phyloP scores from a whole-genome alignment of 2,888 invertebrate species.

The Clostera curtula region DNA sequence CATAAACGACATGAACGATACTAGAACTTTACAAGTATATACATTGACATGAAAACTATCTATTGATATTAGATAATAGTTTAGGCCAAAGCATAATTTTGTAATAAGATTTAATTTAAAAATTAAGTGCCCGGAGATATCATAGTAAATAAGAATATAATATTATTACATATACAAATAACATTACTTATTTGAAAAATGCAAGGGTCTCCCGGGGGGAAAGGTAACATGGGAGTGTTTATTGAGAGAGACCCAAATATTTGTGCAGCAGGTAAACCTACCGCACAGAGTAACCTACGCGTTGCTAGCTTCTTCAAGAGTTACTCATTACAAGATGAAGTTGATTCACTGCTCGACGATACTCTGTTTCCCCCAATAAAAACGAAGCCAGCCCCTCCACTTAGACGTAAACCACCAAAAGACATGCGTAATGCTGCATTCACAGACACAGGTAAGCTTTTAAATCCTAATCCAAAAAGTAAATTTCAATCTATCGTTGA shows the following conservation, averaged over 20 bases:
- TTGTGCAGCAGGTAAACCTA: conserved; percentile 30
- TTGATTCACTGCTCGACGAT: conserved; percentile 31
- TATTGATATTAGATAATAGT: too few relatives aligned
- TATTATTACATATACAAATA: neutral
- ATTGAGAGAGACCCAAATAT: conserved; percentile 29
- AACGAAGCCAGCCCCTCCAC: conserved; percentile 15
- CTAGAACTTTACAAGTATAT: too few relatives aligned
- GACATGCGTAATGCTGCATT: conserved; percentile 27
- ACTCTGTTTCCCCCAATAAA: conserved; percentile 21
- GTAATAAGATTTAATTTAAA: too few relatives aligned
- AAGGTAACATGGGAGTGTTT: conserved; percentile 35
- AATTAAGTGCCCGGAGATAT: too few relatives aligned
- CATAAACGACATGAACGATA: too few relatives aligned
- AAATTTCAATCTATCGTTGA: conserved; percentile 30
- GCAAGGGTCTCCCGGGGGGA: conserved; percentile 25
- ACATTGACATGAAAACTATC: too few relatives aligned
- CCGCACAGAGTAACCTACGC: conserved; percentile 15
- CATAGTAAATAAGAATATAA: too few relatives aligned
- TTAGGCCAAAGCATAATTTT: too few relatives aligned
- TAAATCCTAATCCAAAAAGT: conserved; percentile 28
- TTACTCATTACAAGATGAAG: conserved; percentile 33
- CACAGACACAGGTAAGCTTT: conserved; percentile 16
- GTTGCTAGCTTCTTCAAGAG: conserved; percentile 20
- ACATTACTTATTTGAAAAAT: neutral
- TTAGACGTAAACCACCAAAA: conserved; percentile 11